Evolutionary conservation across 2,797 vertebrate species (phyloP).

Genomic region (Dendrocincla tyrannina): DNA sequence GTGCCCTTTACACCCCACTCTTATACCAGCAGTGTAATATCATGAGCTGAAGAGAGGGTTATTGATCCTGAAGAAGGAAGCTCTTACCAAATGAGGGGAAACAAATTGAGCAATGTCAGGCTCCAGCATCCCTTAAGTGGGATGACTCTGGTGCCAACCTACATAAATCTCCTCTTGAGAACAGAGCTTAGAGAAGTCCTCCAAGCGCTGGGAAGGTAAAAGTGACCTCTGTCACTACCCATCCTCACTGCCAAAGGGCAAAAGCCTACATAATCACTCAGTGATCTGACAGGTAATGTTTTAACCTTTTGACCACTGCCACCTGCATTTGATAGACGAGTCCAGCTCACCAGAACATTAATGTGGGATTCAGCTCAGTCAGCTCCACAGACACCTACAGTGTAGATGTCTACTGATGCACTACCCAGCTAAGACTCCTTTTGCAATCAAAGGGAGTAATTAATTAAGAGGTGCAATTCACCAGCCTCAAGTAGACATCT

Average conservation of each 20-base stretch:
- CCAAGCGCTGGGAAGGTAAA: background rate
- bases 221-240: background rate
- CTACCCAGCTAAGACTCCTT: background rate
- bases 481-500: background rate
- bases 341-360: background rate
- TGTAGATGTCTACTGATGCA: background rate
- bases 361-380: background rate
- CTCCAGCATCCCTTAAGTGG: background rate
- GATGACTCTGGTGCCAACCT: background rate
- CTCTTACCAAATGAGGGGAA: background rate
- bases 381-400: background rate
- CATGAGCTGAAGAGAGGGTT: background rate
- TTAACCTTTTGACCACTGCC: background rate
- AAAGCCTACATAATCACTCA: background rate
- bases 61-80: background rate
- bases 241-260: background rate
- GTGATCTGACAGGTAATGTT: background rate
- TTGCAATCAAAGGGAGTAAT: background rate
- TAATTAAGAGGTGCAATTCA: background rate
- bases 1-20: background rate
- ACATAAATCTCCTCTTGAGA: background rate
- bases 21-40: background rate
- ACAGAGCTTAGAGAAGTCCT: background rate
- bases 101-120: background rate
- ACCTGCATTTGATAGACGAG: background rate